Evolutionary conservation across 2,888 invertebrate genomes (phyloP).

Genomic region (Priocnemis perturbator): DNA sequence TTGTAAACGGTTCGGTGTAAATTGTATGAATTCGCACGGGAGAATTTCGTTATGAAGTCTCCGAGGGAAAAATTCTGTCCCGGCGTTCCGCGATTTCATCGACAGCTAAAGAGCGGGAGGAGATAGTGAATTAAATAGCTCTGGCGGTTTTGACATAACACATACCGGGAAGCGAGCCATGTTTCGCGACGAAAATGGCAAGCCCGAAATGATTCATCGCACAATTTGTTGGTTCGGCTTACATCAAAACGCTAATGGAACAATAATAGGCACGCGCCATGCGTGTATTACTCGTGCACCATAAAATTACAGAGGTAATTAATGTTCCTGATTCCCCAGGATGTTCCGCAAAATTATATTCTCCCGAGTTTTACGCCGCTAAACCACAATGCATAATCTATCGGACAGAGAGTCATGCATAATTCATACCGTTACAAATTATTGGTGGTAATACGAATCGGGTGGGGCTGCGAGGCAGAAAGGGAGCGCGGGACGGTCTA

Average conservation of each 20-base stretch:
- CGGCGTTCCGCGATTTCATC: neutral
- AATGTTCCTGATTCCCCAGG: slow-evolving; percentile 41
- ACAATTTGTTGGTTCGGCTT: neutral
- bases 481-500: neutral
- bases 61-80: neutral
- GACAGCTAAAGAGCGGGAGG: too few relatives aligned
- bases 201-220: neutral
- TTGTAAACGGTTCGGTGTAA: neutral
- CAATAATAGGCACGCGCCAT: slow-evolving; percentile 43
- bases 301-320: slow-evolving; percentile 51
- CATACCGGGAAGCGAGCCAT: too few relatives aligned
- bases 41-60: neutral
- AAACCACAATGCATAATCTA: slow-evolving; percentile 44
- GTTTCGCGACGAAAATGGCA: neutral
- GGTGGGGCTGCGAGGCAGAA: neutral
- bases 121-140: too few relatives aligned
- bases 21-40: neutral
- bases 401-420: slow-evolving; percentile 39
- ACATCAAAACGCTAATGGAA: slow-evolving; percentile 44
- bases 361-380: slow-evolving; percentile 46
- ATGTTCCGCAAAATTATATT: slow-evolving; percentile 50
- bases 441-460: slow-evolving; percentile 39
- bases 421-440: slow-evolving; percentile 50
- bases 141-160: too few relatives aligned
- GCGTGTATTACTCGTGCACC: slow-evolving; percentile 33